Percentiles rank a stretch among this genome's conserved stretches.
Conservation (phyloP, 2,797 vertebrate genomes). For the Lepus townsendii region DNA sequence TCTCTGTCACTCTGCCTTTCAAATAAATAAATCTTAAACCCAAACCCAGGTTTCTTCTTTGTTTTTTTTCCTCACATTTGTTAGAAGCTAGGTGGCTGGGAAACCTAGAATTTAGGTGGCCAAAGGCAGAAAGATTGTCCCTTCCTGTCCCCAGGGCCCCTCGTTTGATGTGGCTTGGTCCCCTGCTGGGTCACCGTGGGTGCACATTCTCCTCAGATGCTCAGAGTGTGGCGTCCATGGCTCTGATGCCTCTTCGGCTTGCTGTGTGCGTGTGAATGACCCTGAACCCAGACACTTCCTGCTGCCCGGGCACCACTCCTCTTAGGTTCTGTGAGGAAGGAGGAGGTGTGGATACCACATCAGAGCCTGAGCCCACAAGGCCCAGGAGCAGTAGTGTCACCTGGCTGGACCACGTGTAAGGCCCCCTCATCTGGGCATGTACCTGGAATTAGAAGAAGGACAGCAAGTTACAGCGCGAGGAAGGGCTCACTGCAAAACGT, state of each 20-base stretch:
- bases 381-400: not conserved
- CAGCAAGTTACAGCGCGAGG: fast-evolving
- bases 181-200: fast-evolving
- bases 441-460: not conserved
- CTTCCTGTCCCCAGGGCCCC: not conserved
- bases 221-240: fast-evolving
- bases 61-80: not conserved
- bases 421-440: too few relatives aligned
- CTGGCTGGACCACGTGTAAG: too few relatives aligned
- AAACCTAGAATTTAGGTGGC: not conserved
- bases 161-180: too few relatives aligned
- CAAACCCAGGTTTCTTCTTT: too few relatives aligned
- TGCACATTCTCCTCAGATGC: fast-evolving
- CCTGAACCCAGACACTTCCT: too few relatives aligned
- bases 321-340: not conserved
- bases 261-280: not conserved
- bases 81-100: not conserved
- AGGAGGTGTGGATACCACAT: fast-evolving
- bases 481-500: fast-evolving
- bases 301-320: fast-evolving
- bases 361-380: too few relatives aligned
- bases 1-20: too few relatives aligned
- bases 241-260: not conserved
- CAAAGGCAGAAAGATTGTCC: not conserved
- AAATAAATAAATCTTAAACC: too few relatives aligned